Base-by-base conservation (phyloP, 2,888 invertebrate species). In the Timema podura region DNA sequence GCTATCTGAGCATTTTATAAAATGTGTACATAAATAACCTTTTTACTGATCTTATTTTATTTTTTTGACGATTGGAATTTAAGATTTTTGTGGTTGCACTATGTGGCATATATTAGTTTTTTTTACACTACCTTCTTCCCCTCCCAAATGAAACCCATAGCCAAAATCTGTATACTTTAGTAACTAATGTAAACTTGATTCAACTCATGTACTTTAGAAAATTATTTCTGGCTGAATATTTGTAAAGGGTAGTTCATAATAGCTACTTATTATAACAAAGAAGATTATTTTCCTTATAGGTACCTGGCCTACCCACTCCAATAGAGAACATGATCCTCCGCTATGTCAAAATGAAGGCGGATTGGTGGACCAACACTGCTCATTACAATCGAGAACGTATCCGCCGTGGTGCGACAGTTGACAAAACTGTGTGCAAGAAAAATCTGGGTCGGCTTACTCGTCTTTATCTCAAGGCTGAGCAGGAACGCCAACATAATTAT, bases 341-440 rank as follows among this genome's bases (percentile, higher is more conserved):
- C 49, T 99, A 98, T 82, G 99, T 99, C 11, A 99, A 99, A 82
- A 98, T 99, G 91, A 99, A 99, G 81, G 99, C 99, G 0, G 99
- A 99, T 82, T 99, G 99, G 99, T 99, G 99, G 99, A 99, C 99
- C 0, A 99, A 99, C 82, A 99, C 99, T 0, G 98, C 99, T 0
- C 99, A 99, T 81, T 99, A 99, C 83, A 99, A 99, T 83, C 88
- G 99, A 59, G 99, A 99, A 82, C 87, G 99, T 77, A 99, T 99
- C 75, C 89, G 99, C 5, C 89, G 99, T 76, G 99, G 99, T n/a
- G 99, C 99, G 67, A 99, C 99, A 0, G 99, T 99, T 15, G 99
- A 99, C 81, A 99, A 99, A 82, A 99, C 99, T 0, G 99, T 99
- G 0, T 99, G 99, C 82, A 99, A 99, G 84, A 99, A 99, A 85